Evolutionary conservation across 1,140 invertebrate genomes (phyloP).

Genomic region (Parasteatoda tepidariorum): DNA sequence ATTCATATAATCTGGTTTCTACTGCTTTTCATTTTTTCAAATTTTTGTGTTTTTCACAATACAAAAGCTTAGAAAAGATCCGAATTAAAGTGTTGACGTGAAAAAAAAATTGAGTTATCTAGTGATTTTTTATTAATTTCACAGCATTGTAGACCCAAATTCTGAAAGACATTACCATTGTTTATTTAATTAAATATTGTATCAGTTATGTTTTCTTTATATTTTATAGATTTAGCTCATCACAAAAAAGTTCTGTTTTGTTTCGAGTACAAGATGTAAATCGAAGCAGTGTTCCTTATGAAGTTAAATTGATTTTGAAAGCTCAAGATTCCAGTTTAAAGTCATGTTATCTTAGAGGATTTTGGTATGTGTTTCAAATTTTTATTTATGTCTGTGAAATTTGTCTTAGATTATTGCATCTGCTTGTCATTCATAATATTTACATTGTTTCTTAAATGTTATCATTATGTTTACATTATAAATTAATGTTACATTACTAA

Average conservation of each 20-base stretch:
- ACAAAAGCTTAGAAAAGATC: no score
- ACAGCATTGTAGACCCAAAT: no score
- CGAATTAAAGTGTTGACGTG: no score
- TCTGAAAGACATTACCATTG: no score
- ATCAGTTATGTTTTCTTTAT: background rate
- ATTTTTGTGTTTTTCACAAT: no score
- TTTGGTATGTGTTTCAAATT: conserved; percentile 20
- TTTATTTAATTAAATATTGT: no score
- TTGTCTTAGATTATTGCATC: background rate
- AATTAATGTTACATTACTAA: background rate
- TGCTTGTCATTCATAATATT: background rate
- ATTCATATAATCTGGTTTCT: no score
- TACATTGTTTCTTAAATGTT: background rate
- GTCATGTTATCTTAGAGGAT: conserved; percentile 30
- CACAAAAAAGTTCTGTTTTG: background rate
- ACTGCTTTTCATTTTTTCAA: no score
- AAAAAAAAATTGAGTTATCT: no score
- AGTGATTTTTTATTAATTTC: no score
- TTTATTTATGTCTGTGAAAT: background rate
- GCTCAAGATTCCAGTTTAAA: background rate
- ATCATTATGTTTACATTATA: background rate
- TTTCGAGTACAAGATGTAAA: conserved; percentile 10
- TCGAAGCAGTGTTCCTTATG: background rate
- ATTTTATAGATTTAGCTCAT: background rate
- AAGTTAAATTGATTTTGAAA: conserved; percentile 13